A percentile compares a stretch with the other conserved stretches of the same genome.
Evolutionary conservation across 2,113 vertebrate genomes (phyloP).

Genomic region (Phylloscopus trochilus): DNA sequence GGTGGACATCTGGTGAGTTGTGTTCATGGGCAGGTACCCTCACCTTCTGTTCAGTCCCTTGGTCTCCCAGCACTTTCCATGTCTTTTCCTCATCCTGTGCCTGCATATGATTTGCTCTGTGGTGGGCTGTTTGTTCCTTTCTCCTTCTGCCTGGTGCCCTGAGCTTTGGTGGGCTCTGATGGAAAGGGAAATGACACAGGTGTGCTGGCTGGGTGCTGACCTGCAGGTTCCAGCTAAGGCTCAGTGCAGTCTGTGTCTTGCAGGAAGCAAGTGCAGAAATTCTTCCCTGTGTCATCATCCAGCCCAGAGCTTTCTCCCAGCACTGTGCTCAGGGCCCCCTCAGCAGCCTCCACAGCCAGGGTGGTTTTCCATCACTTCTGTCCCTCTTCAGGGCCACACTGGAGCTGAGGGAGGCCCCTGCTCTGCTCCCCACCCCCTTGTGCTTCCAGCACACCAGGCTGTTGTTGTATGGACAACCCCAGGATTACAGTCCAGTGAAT

Average conservation of each 20-base stretch:
- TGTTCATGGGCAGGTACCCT: not conserved
- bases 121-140: not conserved
- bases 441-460: not conserved
- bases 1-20: constrained; percentile 95
- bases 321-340: not conserved
- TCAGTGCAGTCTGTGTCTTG: not conserved
- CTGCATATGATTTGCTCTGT: not conserved
- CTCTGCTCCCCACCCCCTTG: not conserved
- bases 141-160: not conserved
- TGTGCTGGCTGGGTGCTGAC: not conserved
- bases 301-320: not conserved
- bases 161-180: not conserved
- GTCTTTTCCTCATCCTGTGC: not conserved
- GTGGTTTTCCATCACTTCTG: not conserved
- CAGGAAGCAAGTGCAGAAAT: not conserved
- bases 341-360: not conserved
- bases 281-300: not conserved
- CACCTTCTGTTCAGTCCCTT: not conserved
- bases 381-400: accelerated
- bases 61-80: not conserved
- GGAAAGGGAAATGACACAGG: not conserved
- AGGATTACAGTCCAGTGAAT: not conserved
- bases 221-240: not conserved
- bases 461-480: not conserved
- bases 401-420: not conserved